Base-by-base conservation (phyloP, 2,888 invertebrate genomes). In the Gastracanthus pulcherrimus region DNA sequence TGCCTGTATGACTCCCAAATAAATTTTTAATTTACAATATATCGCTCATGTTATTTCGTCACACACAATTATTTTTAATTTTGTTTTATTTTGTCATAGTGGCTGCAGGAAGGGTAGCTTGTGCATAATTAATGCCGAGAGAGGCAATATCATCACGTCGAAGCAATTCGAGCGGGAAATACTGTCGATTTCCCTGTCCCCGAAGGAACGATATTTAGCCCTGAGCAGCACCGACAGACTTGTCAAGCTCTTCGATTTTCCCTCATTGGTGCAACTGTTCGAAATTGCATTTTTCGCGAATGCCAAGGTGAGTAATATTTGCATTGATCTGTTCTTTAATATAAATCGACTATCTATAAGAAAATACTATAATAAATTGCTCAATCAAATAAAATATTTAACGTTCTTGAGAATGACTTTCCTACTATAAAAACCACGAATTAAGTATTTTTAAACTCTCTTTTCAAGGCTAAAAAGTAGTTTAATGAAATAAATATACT, bases 161-260 rank as follows among this genome's bases (percentile, higher is more conserved):
- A 26, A 60, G 26, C 2, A 38, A 11, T 79, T 82, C 71, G 67
- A 81, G 0, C 55, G 13, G 3, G 81, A 81, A 19, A 81, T 88
- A 26, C 11, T 85, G 3, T n/a, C 78, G 0, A 34, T 90, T 0
- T 62, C 74, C 1, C 82, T 90, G 34, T 90, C 90, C 3, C 80
- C 85, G 1, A 85, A 86, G 45, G 86, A 87, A 80, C 85, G 83
- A 36, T 88, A 87, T 45, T 58, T 89, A 19, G 87, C 83, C 3
- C 69, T 84, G 5, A 83, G 85, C 1, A 74, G 80, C 3, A 0
- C 38, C 0, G 86, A 88, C 36, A 82, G 60, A 55, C 31, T 48
- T 0, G 84, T 88, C 29, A 83, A 80, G 62, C 7, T 87, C 16
- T 78, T 83, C 36, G 64, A 62, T 7, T 85, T 82, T 71, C 79